Evolutionary conservation across 92 coral and sea anemone genomes (phyloP).

Genomic region (Epizoanthus fatuus): DNA sequence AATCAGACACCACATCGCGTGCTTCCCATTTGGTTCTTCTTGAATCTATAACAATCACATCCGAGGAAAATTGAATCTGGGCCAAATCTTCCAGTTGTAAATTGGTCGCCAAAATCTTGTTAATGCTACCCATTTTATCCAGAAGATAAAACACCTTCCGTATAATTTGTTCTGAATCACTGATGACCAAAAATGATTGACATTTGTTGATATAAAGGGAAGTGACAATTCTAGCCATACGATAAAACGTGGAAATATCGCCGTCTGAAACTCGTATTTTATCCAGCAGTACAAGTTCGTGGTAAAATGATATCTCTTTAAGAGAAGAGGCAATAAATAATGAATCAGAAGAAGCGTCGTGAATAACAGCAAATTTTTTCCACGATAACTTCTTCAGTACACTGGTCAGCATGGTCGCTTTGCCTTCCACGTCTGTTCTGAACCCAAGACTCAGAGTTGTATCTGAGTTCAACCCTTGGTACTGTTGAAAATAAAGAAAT

Average conservation of each 20-base stretch:
- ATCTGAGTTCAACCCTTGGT: not conserved
- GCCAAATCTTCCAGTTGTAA: conserved; percentile 31
- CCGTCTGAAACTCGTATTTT: conserved; percentile 25
- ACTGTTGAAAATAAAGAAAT: not conserved
- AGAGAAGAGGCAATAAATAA: conserved; percentile 48
- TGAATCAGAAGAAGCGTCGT: conserved; percentile 56
- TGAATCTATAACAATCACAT: conserved; percentile 57
- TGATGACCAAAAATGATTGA: conserved; percentile 14
- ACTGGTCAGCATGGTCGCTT: conserved; percentile 9
- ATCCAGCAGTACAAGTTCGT: conserved; percentile 44
- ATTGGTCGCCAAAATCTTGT: conserved; percentile 19
- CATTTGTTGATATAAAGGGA: conserved; percentile 17
- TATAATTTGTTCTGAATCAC: conserved; percentile 11
- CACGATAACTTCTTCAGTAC: conserved; percentile 48
- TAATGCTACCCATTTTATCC: not conserved
- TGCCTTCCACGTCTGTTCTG: not conserved
- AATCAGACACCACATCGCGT: conserved; percentile 63
- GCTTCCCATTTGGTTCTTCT: conserved; percentile 11
- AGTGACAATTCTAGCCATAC: not conserved
- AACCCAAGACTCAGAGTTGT: conserved; percentile 5
- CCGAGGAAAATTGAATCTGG: conserved; percentile 25
- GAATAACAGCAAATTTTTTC: conserved; percentile 56
- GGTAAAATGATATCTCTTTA: conserved; percentile 17
- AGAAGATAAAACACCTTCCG: not conserved
- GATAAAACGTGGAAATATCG: not conserved